A percentile compares a stretch with the other conserved stretches of the same genome.
Evolutionary conservation across 2,797 vertebrate genomes (phyloP).

Genomic region (Diglossa cyanea): DNA sequence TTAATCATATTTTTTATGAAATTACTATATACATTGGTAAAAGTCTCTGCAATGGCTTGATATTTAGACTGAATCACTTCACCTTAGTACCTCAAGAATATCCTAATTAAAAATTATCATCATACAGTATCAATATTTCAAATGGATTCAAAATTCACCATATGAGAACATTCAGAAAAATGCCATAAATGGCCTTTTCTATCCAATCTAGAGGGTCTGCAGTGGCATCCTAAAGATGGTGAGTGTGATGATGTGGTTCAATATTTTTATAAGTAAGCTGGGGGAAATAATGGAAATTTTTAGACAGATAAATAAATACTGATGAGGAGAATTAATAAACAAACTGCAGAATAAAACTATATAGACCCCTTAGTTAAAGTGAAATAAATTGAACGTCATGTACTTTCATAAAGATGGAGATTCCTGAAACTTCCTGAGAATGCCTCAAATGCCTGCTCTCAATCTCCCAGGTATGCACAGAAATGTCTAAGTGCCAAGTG

Average conservation of each 20-base stretch:
- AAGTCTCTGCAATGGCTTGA: conserved; percentile 25
- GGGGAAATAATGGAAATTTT: background rate
- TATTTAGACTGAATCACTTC: conserved; percentile 29
- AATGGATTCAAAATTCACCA: background rate
- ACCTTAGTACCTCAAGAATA: conserved; percentile 3
- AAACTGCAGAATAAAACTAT: background rate
- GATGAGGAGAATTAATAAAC: background rate
- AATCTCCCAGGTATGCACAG: background rate
- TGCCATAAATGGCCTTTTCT: background rate
- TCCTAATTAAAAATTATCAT: conserved; percentile 39
- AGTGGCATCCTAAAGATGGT: background rate
- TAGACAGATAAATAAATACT: background rate
- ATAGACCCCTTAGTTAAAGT: background rate
- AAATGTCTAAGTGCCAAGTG: background rate
- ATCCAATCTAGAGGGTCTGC: background rate
- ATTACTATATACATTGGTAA: background rate
- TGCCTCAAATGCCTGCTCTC: background rate
- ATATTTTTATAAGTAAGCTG: background rate
- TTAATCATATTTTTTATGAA: conserved; percentile 40
- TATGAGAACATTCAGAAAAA: background rate
- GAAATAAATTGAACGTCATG: background rate
- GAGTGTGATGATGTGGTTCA: background rate
- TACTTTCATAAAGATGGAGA: background rate
- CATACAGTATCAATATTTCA: conserved; percentile 4
- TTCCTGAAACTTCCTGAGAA: background rate